Conservation (phyloP, 64 coral and sea anemone species). For the Porites australiensis region DNA sequence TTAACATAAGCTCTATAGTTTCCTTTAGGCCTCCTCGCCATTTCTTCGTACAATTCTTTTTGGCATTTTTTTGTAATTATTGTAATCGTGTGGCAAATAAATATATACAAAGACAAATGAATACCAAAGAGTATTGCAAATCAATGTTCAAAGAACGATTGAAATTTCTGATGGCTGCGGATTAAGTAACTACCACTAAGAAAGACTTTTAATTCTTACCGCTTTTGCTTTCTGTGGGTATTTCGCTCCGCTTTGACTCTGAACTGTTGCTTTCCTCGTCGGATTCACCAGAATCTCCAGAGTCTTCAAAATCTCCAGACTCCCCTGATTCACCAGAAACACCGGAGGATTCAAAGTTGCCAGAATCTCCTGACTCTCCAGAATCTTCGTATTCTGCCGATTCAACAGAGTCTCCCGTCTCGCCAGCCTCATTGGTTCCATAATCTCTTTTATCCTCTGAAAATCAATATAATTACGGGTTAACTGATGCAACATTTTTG, state of each 20-base stretch:
- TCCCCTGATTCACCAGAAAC: slow-evolving; percentile 20
- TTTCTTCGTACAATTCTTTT: too few species aligned
- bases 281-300: slow-evolving; percentile 10
- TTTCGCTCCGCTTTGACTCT: slow-evolving; percentile 53
- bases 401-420: neutral
- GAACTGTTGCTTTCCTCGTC: neutral
- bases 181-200: neutral
- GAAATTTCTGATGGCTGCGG: too few species aligned
- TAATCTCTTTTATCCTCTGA: neutral
- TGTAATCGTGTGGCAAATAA: too few species aligned
- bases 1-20: too few species aligned
- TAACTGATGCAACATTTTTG: neutral
- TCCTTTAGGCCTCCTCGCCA: too few species aligned
- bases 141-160: too few species aligned
- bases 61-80: too few species aligned
- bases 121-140: too few species aligned
- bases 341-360: slow-evolving; percentile 1
- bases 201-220: neutral
- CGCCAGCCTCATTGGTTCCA: neutral
- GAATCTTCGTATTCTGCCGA: slow-evolving; percentile 23
- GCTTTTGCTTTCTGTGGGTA: slow-evolving; percentile 30
- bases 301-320: neutral
- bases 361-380: slow-evolving; percentile 1
- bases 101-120: too few species aligned
- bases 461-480: neutral